phyloP scores from a whole-genome alignment of 2,888 invertebrate genomes.

The Eristalis tenax region DNA sequence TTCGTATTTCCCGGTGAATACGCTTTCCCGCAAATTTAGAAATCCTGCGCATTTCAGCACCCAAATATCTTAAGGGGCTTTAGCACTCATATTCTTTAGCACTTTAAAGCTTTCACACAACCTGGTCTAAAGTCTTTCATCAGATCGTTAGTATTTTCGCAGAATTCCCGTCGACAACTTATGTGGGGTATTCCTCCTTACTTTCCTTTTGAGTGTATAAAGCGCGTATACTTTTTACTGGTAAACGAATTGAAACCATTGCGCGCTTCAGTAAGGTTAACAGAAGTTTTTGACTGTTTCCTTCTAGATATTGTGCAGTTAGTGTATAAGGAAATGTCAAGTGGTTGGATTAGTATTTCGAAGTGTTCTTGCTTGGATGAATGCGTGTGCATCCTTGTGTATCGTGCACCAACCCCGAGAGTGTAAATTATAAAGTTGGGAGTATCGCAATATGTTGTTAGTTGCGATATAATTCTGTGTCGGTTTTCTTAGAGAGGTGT shows the following conservation, averaged over 20 bases:
- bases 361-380: neutral
- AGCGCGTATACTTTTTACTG: neutral
- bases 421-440: neutral
- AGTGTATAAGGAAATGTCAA: neutral
- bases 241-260: neutral
- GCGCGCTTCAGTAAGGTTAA: neutral
- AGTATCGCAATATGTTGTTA: neutral
- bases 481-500: neutral
- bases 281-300: neutral
- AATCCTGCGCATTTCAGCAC: slow-evolving; percentile 58
- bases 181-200: slow-evolving; percentile 17
- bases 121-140: slow-evolving; percentile 39
- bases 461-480: neutral
- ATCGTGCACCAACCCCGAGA: neutral
- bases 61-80: slow-evolving; percentile 14
- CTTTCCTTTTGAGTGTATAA: slow-evolving; percentile 5
- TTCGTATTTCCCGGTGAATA: slow-evolving; percentile 30
- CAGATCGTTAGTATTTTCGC: slow-evolving; percentile 47
- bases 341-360: neutral
- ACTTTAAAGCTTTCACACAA: slow-evolving; percentile 48
- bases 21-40: slow-evolving; percentile 24
- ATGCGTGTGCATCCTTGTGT: neutral
- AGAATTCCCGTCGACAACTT: slow-evolving; percentile 31
- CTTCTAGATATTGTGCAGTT: neutral
- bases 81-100: slow-evolving; percentile 41